Conservation (phyloP, 2,113 vertebrate species). For the Oncorhynchus clarkii region DNA sequence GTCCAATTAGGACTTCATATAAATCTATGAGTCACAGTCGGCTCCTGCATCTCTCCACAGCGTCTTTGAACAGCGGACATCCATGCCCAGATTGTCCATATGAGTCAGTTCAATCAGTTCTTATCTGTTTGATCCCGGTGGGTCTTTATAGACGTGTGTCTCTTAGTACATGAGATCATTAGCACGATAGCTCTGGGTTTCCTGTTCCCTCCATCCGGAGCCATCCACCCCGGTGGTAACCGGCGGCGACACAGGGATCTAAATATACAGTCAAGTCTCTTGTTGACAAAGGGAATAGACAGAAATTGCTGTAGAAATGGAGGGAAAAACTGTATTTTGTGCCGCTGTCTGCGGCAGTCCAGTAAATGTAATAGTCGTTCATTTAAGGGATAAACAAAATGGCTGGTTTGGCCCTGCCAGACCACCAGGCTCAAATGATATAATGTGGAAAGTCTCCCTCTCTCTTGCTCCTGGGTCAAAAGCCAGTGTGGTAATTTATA, state of each 20-base stretch:
- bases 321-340: constrained; percentile 37
- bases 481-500: constrained; percentile 19
- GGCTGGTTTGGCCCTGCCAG: constrained; percentile 62
- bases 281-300: constrained; percentile 56
- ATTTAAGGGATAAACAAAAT: constrained; percentile 68
- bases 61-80: neutral
- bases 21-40: constrained; percentile 52
- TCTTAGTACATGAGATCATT: constrained; percentile 41
- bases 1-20: constrained; percentile 55
- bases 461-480: constrained; percentile 6
- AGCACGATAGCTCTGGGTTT: constrained; percentile 46
- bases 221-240: constrained; percentile 45
- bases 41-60: constrained; percentile 27
- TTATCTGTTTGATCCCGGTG: constrained; percentile 23
- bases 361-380: constrained; percentile 58
- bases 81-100: neutral
- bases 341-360: constrained; percentile 45
- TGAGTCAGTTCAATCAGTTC: constrained; percentile 23
- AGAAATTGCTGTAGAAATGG: constrained; percentile 50
- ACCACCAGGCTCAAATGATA: constrained; percentile 52
- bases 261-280: constrained; percentile 52
- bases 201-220: constrained; percentile 30
- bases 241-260: constrained; percentile 45
- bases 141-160: neutral
- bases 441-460: constrained; percentile 53